These are phyloP conservation scores for Mercenaria mercenaria DNA, from an alignment of 1,140 invertebrate genomes.

Conservation along the genomic window DNA sequence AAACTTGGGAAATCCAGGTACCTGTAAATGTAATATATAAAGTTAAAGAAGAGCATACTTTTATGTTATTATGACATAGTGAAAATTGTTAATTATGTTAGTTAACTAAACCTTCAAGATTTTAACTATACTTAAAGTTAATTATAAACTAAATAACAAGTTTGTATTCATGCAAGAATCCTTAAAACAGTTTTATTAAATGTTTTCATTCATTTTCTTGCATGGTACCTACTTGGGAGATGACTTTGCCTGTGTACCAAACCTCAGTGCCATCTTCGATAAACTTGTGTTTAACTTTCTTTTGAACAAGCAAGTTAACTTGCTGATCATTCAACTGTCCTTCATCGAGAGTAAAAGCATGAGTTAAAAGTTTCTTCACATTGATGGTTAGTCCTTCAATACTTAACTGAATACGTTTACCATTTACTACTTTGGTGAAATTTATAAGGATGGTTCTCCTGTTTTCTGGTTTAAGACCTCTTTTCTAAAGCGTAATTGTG, in stretches of 20 bases:
- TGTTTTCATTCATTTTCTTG: too few species aligned
- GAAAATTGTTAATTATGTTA: too few species aligned
- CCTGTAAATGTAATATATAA: too few species aligned
- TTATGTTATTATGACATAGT: too few species aligned
- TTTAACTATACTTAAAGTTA: too few species aligned
- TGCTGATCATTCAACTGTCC: too few species aligned
- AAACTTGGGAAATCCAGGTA: too few species aligned
- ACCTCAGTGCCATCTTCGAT: conserved; percentile 11
- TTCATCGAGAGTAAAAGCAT: not conserved
- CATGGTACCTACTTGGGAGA: not conserved
- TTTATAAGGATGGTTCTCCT: not conserved
- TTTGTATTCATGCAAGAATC: too few species aligned
- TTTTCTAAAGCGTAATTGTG: conserved; percentile 43
- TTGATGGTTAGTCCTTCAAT: conserved; percentile 24
- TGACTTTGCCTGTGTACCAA: conserved; percentile 16
- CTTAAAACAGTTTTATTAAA: too few species aligned
- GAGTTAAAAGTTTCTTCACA: not conserved
- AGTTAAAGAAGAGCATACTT: too few species aligned
- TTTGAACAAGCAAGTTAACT: not conserved
- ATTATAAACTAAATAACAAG: too few species aligned
- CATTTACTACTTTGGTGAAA: not conserved
- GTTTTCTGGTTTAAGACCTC: conserved; percentile 38
- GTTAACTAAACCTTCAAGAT: too few species aligned
- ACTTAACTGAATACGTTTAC: not conserved
- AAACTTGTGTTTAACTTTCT: not conserved